Evolutionary conservation across 2,888 invertebrate species (phyloP).

Genomic region (Belgica antarctica): DNA sequence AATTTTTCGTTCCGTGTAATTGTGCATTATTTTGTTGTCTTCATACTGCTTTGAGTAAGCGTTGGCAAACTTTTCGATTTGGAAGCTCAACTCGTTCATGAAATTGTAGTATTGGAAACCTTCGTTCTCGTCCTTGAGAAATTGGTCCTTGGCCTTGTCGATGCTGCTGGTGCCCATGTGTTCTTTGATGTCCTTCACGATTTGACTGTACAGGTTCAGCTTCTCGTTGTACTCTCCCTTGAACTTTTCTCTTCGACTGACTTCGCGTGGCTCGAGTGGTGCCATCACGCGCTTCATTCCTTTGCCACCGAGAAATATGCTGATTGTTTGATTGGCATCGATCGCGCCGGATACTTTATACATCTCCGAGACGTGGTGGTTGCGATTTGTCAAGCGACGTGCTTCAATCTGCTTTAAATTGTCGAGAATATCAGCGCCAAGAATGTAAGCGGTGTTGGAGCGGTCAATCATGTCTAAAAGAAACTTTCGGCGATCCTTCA

Average conservation of each 20-base stretch:
- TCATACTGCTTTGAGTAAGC: background rate
- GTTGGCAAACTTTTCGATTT: conserved; percentile 50
- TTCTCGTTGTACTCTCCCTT: conserved; percentile 50
- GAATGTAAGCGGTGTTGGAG: conserved; percentile 52
- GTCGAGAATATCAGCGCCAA: conserved; percentile 51
- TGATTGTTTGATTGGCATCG: conserved; percentile 50
- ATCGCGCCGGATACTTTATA: conserved; percentile 51
- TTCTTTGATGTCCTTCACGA: conserved; percentile 48
- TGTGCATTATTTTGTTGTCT: background rate
- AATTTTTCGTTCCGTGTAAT: background rate
- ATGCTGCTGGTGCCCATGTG: conserved; percentile 47
- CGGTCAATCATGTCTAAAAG: conserved; percentile 53
- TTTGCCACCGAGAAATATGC: conserved; percentile 51
- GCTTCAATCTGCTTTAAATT: conserved; percentile 50
- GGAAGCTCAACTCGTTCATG: conserved; percentile 53
- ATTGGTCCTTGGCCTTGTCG: conserved; percentile 51
- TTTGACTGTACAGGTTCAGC: conserved; percentile 51
- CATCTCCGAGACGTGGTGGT: conserved; percentile 48
- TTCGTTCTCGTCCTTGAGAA: conserved; percentile 53
- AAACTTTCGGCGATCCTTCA: conserved; percentile 53
- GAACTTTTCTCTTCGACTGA: conserved; percentile 51
- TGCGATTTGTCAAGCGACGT: conserved; percentile 47
- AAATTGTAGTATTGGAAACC: conserved; percentile 55
- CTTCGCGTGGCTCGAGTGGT: conserved; percentile 52
- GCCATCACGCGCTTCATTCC: conserved; percentile 48